Base-by-base conservation (phyloP, 2,888 invertebrate genomes). In the Leptinotarsa juncta region DNA sequence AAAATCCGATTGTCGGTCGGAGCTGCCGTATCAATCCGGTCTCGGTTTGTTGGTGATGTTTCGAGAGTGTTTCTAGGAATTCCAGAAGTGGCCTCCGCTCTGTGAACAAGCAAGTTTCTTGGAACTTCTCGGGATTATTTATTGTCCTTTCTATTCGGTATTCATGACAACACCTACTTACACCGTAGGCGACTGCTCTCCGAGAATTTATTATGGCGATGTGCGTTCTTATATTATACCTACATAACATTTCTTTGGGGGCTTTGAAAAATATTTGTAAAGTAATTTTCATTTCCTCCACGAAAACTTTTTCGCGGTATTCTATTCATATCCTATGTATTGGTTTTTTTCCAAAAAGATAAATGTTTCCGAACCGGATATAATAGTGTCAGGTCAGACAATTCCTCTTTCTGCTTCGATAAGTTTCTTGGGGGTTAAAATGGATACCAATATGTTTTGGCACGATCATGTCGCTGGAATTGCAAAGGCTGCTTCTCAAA, bases 91-190 rank as follows among this genome's bases (percentile, higher is more conserved):
- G 66, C 69, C 72, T 51, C 66, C 71, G 75, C 65, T 66, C 68
- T 57, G 65, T 65, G 53, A 67, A 51, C 68, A 23, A 15, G 51
- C 26, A 4, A 55, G 75, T 71, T 75, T 75, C 75, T 75, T 55
- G 75, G 75, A 75, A 72, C 70, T 71, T 69, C 72, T 75, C 67
- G 70, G 70, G 49, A 69, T 75, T 75, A 75, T 75, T 75, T 75
- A 75, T 75, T 57, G 68, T 75, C 66, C 72, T 68, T 75, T 75
- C 75, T 72, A 70, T 72, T 75, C 65, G 69, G 75, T 72, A 75
- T 75, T 68, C 73, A 73, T 55, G 67, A 67, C 74, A 74, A 70
- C 74, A 70, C 73, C 73, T 62, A 62, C 62, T 62, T 62, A 42
- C 62, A 32, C 62, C 62, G 62, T 62, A 62, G 62, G 62, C 62